Base-by-base conservation (phyloP, 2,888 invertebrate genomes). In the Ptilodon capucinus region DNA sequence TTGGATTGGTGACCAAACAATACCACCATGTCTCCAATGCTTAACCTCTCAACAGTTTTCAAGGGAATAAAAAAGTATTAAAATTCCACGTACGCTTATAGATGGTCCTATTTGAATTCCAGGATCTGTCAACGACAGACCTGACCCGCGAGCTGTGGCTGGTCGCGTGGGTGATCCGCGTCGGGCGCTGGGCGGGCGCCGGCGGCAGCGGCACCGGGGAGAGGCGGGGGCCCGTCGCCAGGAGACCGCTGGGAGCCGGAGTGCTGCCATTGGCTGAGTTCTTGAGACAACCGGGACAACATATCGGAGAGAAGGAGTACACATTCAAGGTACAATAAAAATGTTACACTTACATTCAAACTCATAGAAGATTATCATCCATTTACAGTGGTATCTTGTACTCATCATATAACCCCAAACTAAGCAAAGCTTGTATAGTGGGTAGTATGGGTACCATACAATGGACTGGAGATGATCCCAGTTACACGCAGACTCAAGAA, bases 101-200 rank as follows among this genome's bases (percentile, higher is more conserved):
- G n/a, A n/a, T n/a, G n/a, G n/a, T n/a, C 28, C 1, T 4, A 11
- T 28, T n/a, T 7, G n/a, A n/a, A 23, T 80, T 85, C 16, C 79
- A 95, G 95, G 96, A 96, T 73, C 91, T 97, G 71, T 97, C 97
- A 42, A 95, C 94, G 60, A 94, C 95, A 35, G 98, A 98, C 81
- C 92, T 97, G 44, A 94, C 94, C 46, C 94, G 95, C 51, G 97
- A 98, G 71, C 92, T 98, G 18, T 97, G 95, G 91, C 92, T 98
- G 60, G 95, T 98, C 25, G 97, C 97, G 55, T 97, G 97, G 83
- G 96, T 98, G 40, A 95, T 97, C 88, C 93, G 98, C 42, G 95
- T 97, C 44, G 98, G 98, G 1, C 93, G 95, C 70, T 97, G 97
- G 93, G 92, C 96, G 13, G 89, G 88, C 4, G 86, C 84, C 0